Percentiles rank a stretch among this genome's conserved stretches.
phyloP scores from a whole-genome alignment of 2,797 vertebrate genomes.

The Lithobates pipiens region DNA sequence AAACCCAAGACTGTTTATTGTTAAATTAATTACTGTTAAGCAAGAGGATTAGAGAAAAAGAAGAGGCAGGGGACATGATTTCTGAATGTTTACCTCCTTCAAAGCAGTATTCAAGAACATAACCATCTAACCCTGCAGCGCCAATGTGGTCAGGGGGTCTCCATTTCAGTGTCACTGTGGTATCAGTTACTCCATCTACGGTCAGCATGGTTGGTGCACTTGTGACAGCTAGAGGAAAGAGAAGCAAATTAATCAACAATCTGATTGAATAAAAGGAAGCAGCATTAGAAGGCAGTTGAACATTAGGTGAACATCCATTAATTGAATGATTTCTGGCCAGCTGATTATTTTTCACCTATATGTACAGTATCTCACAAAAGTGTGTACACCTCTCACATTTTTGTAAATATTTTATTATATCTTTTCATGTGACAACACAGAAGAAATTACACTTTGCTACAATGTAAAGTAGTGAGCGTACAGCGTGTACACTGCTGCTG shows the following conservation, averaged over 20 bases:
- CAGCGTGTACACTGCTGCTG: too few species aligned
- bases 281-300: neutral
- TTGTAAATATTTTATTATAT: too few species aligned
- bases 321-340: neutral
- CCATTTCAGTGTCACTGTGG: constrained; percentile 93
- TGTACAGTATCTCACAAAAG: too few species aligned
- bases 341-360: too few species aligned
- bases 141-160: constrained; percentile 96
- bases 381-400: too few species aligned
- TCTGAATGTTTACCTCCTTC: constrained; percentile 91
- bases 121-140: constrained; percentile 94
- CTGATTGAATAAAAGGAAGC: neutral
- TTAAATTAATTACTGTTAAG: neutral
- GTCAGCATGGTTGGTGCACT: constrained; percentile 94
- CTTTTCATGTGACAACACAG: too few species aligned
- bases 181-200: constrained; percentile 92
- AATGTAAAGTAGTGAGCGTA: too few species aligned
- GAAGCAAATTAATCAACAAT: neutral
- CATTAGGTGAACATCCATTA: neutral
- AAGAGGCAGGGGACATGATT: neutral
- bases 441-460: too few species aligned
- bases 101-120: constrained; percentile 93
- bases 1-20: neutral
- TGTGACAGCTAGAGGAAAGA: constrained; percentile 85
- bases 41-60: neutral